Conservation (phyloP, 2,797 vertebrate species). For the Enteromius paludinosus region DNA sequence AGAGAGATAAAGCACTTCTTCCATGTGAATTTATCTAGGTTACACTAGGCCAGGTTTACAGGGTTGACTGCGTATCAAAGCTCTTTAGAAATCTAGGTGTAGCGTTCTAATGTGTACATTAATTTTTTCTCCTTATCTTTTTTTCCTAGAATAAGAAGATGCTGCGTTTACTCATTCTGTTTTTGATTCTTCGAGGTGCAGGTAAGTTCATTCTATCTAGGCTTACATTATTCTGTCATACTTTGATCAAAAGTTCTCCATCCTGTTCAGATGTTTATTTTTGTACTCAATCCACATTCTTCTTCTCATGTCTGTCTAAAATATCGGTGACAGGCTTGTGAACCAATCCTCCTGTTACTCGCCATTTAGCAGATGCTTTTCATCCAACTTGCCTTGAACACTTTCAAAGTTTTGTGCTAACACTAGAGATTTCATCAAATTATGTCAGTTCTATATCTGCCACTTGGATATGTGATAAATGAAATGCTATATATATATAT, state of each 20-base stretch:
- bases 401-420: background rate
- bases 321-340: constrained; percentile 7
- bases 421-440: background rate
- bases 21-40: constrained; percentile 6
- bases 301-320: constrained; percentile 26
- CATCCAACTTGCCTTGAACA: background rate
- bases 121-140: constrained; percentile 37
- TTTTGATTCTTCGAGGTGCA: constrained; percentile 73
- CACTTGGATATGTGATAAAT: background rate
- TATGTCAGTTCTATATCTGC: constrained; percentile 3
- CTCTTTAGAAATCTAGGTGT: background rate
- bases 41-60: background rate
- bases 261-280: constrained; percentile 33
- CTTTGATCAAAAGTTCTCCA: constrained; percentile 6
- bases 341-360: constrained; percentile 11
- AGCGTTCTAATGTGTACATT: background rate
- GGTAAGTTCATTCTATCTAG: constrained; percentile 68
- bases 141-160: constrained; percentile 78
- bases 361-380: constrained; percentile 12
- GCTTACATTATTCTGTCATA: background rate
- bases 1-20: constrained; percentile 1
- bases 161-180: constrained; percentile 79
- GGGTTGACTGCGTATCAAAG: constrained; percentile 1
- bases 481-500: background rate
- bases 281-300: constrained; percentile 15